Percentiles rank a stretch among this genome's conserved stretches.
These are phyloP conservation scores for Lucifuga dentata DNA, from an alignment of 2,113 vertebrate species.

Conservation along the genomic window DNA sequence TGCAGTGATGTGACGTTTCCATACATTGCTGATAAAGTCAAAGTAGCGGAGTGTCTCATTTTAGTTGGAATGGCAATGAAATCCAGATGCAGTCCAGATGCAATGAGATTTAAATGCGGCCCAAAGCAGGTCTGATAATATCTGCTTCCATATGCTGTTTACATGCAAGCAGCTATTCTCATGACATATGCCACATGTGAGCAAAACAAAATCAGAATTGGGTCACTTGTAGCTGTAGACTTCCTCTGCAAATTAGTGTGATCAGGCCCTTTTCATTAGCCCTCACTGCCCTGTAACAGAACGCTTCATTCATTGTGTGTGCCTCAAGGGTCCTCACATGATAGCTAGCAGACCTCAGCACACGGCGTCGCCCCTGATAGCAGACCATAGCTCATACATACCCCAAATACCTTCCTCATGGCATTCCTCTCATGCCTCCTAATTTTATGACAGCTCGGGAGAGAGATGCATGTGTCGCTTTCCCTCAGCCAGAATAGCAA, in stretches of 20 bases:
- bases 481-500: conserved; percentile 53
- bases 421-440: conserved; percentile 69
- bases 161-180: too few species aligned
- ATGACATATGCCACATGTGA: too few species aligned
- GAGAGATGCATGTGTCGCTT: conserved; percentile 56
- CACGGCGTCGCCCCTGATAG: conserved; percentile 29
- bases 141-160: too few species aligned
- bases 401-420: conserved; percentile 56
- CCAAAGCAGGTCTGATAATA: too few species aligned
- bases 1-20: too few species aligned
- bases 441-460: conserved; percentile 46
- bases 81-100: too few species aligned
- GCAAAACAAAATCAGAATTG: too few species aligned
- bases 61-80: too few species aligned
- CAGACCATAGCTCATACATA: conserved; percentile 38
- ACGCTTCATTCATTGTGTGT: conserved; percentile 29
- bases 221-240: too few species aligned
- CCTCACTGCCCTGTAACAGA: conserved; percentile 24
- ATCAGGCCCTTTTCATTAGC: conserved; percentile 36
- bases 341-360: conserved; percentile 50
- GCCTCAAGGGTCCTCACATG: conserved; percentile 28
- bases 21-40: too few species aligned
- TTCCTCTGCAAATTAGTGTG: conserved; percentile 2
- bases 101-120: too few species aligned
- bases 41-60: background rate